Base-by-base conservation (phyloP, 1,140 invertebrate genomes). In the Sipha flava region DNA sequence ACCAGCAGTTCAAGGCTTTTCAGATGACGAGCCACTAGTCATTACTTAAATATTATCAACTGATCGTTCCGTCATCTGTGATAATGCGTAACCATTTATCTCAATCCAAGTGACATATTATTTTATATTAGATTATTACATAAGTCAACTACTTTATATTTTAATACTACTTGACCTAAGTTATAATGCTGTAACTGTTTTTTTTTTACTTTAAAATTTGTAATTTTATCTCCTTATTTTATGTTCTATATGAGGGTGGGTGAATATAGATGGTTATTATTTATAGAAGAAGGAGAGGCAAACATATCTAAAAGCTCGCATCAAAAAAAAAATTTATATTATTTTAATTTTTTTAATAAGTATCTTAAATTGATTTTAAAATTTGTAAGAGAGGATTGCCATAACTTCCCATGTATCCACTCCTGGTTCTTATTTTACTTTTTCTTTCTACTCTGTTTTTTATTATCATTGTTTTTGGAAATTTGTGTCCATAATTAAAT, bases 1-100 rank as follows among this genome's bases (percentile, higher is more conserved):
- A 82, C 94, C 94, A 18, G 90, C 93, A 83, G 95, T 96, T 83
- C 90, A 92, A 85, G 94, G 94, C 29, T 96, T 96, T 86, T 95
- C 94, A 0, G 95, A 97, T 85, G 95, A 96, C 86, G 95, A 97
- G 85, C 95, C 95, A 68, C 87, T 97, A 81, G 94, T 97, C 81
- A 92, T 96, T 86, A 94, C 94, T 81, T 96, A 88, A 66, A 57
- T 47, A 64, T 59, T 26, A 66, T 57, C 47, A 57, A 77, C 73
- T 54, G 21, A 75, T 26, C 16, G 29, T 77, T 77, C 34, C 34
- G 73, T 77, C 73, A 77, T 77, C 73, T 77, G 52, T 77, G 73
- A 59, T 75, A 75, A 54, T 37, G 47, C n/a, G 29, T 40, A 77
- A 59, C 34, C 12, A 26, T 77, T 75, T 54, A 77, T 59, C 49